Base-by-base conservation (phyloP, 2,797 vertebrate species). In the Oreochromis mossambicus region DNA sequence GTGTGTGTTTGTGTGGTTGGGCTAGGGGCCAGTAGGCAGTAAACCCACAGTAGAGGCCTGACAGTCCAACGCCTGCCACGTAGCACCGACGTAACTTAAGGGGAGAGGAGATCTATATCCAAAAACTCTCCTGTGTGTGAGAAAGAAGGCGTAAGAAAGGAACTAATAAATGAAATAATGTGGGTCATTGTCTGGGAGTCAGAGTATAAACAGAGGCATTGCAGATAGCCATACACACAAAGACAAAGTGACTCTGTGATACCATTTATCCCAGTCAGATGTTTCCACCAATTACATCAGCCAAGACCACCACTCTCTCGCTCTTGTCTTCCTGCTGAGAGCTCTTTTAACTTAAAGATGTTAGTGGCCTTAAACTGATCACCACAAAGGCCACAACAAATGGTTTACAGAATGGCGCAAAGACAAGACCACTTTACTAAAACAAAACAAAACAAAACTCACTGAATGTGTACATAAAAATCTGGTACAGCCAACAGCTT, bases 21-120 rank as follows among this genome's bases (percentile, higher is more conserved):
- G 89, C 88, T 76, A 81, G 82, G 88, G 92, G 93, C 93, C 94
- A 94, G 91, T 85, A 92, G 89, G 92, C 93, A 93, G 93, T 92
- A 94, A 94, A 94, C 89, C 92, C 91, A 91, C 88, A 91, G 91
- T 19, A 86, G 89, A 95, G 92, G 94, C 89, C 87, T 90, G 86
- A 93, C 86, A 83, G 94, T 80, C 88, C 87, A 88, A 85, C 11
- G 83, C 86, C 88, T 95, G 94, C 94, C 93, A 95, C 93, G 92
- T 93, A 88, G 95, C 90, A 84, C 83, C 90, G 68, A 89, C 84
- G 90, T 77, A 92, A 90, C 91, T 68, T 73, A n/a, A 83, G 73
- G 63, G 29, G 34, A 77, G 52, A 76, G 43, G 43, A 83, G 5
- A 85, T 73, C 21, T 19, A 51, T 12, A 41, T 34, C 41, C n/a